Percentiles rank a stretch among this genome's conserved stretches.
Conservation (phyloP, 2,888 invertebrate species). For the Congeria kusceri region DNA sequence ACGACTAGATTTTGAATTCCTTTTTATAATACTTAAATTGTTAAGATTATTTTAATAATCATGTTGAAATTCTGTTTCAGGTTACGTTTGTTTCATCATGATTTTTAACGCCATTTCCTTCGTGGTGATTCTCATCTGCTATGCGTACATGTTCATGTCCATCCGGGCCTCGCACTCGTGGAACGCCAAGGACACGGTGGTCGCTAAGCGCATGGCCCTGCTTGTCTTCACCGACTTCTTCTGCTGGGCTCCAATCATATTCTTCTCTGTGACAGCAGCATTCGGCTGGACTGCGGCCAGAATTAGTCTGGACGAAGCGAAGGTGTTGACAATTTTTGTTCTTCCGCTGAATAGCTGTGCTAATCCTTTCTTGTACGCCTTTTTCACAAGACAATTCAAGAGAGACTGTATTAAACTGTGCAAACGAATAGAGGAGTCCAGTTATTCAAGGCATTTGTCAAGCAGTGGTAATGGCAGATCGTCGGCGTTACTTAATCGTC, state of each 20-base stretch:
- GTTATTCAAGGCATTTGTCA: constrained; percentile 78
- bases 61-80: constrained; percentile 66
- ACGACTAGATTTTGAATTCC: no score
- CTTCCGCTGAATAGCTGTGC: constrained; percentile 98
- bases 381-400: constrained; percentile 98
- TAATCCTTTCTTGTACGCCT: constrained; percentile 99
- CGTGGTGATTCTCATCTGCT: constrained; percentile 97
- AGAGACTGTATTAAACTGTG: constrained; percentile 98
- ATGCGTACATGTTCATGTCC: constrained; percentile 98
- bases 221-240: constrained; percentile 98
- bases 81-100: constrained; percentile 83
- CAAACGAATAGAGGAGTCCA: constrained; percentile 94
- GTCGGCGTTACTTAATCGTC: constrained; percentile 68
- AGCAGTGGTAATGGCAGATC: constrained; percentile 72
- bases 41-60: no score
- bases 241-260: constrained; percentile 99
- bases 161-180: constrained; percentile 97
- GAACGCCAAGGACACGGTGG: constrained; percentile 98
- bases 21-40: no score
- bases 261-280: constrained; percentile 96
- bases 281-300: constrained; percentile 92
- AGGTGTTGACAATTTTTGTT: constrained; percentile 97
- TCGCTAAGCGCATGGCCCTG: constrained; percentile 98
- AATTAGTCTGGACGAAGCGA: constrained; percentile 97
- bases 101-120: constrained; percentile 90